Evolutionary conservation across 2,888 invertebrate species (phyloP).

Genomic region (Alviniconcha strummeri): DNA sequence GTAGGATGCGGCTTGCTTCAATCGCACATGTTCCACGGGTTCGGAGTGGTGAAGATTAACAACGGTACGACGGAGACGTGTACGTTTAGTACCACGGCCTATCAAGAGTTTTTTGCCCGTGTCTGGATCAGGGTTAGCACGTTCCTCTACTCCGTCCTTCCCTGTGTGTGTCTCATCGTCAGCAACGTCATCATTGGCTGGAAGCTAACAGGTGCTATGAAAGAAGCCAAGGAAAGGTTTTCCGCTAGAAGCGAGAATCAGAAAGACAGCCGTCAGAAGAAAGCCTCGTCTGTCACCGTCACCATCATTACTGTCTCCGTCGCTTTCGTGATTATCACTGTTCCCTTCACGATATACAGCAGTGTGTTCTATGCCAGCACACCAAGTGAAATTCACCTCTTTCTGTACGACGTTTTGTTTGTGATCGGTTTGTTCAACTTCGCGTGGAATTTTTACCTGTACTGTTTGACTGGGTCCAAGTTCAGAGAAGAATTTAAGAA

Average conservation of each 20-base stretch:
- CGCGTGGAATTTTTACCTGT: too few relatives aligned
- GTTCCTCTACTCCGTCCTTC: background rate
- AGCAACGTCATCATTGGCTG: conserved; percentile 10
- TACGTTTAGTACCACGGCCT: background rate
- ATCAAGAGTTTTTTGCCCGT: background rate
- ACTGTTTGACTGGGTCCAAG: too few relatives aligned
- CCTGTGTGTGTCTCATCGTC: background rate
- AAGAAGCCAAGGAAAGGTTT: background rate
- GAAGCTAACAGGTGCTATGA: background rate
- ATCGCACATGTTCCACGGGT: background rate
- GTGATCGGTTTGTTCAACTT: too few relatives aligned
- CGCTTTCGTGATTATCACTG: background rate
- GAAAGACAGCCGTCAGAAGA: background rate
- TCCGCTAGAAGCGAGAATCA: background rate
- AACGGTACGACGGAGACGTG: background rate
- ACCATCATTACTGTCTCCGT: conserved; percentile 4
- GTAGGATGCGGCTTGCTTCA: background rate
- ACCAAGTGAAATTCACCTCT: background rate
- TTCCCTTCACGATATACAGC: conserved; percentile 11
- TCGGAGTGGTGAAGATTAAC: background rate
- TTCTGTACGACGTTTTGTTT: too few relatives aligned
- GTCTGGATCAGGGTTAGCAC: background rate
- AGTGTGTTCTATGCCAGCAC: background rate
- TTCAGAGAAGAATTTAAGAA: too few relatives aligned
- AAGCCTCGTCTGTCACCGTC: conserved; percentile 9